Base-by-base conservation (phyloP, 2,888 invertebrate genomes). In the Parasteatoda lunata region DNA sequence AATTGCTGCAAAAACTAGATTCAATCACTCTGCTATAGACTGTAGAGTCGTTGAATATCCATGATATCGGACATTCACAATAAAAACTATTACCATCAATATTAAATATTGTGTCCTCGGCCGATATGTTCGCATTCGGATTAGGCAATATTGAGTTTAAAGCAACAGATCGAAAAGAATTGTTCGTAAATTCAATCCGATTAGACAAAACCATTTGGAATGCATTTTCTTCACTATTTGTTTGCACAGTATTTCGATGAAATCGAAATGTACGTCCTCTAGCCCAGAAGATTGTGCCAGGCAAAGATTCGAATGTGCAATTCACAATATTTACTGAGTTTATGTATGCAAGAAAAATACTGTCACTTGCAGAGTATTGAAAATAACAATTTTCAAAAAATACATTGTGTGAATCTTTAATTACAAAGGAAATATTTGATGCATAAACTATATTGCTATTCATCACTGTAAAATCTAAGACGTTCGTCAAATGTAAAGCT, bases 1-100 rank as follows among this genome's bases (percentile, higher is more conserved):
- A 30, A 51, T 77, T 77, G 30, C 45, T 8, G 45, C 77, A 77
- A 9, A 7, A 13, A 45, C 68, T 51, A 7, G 11, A 45, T 45
- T 77, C 30, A 52, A 77, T 77, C 5, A 68, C 5, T 1, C 52
- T n/a, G 0, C 51, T 11, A 13, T 77, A 77, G 30, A 68, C 6
- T 51, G 66, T 52, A 13, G n/a, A 49, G 5, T 51, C 3, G 30
- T 68, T 77, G 11, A 77, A 68, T 45, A 77, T 13, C 77, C 77
- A 77, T 8, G 68, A n/a, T 15, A 77, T n/a, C 13, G 45, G 68
- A 45, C 77, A 77, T 45, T 77, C 77, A 52, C 77, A 77, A 49
- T 77, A 7, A 15, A 77, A 68, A 0, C 45, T 45, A 68, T 77
- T 77, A 3, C 66, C 51, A 13, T 3, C 7, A n/a, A 77, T 30